Conservation (phyloP, 1,140 invertebrate genomes). For the Lasaia peninsularis region DNA sequence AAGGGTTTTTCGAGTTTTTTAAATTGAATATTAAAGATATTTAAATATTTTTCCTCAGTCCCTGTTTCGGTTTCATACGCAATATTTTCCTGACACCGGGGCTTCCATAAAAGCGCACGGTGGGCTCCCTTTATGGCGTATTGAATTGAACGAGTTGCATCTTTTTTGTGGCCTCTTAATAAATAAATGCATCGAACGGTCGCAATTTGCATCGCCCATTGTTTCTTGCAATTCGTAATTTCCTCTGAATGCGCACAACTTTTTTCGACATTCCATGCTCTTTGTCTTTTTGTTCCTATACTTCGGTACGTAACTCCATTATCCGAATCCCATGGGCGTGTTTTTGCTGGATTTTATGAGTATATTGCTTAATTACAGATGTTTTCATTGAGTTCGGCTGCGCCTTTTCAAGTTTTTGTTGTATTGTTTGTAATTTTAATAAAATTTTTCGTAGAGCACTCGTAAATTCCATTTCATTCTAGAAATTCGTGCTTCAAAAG, state of each 20-base stretch:
- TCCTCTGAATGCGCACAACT: slow-evolving; percentile 49
- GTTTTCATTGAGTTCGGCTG: background rate
- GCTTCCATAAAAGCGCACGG: slow-evolving; percentile 48
- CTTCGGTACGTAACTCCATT: slow-evolving; percentile 10
- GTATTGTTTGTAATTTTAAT: background rate
- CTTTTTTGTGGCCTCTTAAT: slow-evolving; percentile 51
- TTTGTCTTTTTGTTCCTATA: slow-evolving; percentile 40
- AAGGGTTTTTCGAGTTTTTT: too few relatives aligned
- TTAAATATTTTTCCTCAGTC: slow-evolving; percentile 16
- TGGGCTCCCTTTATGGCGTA: slow-evolving; percentile 55
- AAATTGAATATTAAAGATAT: too few relatives aligned
- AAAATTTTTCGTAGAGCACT: background rate
- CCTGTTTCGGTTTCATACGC: slow-evolving; percentile 33
- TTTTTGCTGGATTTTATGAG: background rate
- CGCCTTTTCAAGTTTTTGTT: background rate
- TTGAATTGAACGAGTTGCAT: slow-evolving; percentile 54
- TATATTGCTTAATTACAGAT: slow-evolving; percentile 12
- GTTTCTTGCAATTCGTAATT: slow-evolving; percentile 61
- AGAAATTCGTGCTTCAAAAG: too few relatives aligned
- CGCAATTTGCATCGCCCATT: slow-evolving; percentile 67
- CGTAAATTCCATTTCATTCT: background rate
- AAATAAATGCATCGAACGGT: slow-evolving; percentile 47
- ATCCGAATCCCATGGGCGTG: slow-evolving; percentile 7
- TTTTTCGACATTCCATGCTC: slow-evolving; percentile 33
- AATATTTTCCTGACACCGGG: slow-evolving; percentile 44